A percentile compares a stretch with the other conserved stretches of the same genome.
These are phyloP conservation scores for Oscheius onirici DNA, from an alignment of 2,888 invertebrate genomes.

Conservation along the genomic window DNA sequence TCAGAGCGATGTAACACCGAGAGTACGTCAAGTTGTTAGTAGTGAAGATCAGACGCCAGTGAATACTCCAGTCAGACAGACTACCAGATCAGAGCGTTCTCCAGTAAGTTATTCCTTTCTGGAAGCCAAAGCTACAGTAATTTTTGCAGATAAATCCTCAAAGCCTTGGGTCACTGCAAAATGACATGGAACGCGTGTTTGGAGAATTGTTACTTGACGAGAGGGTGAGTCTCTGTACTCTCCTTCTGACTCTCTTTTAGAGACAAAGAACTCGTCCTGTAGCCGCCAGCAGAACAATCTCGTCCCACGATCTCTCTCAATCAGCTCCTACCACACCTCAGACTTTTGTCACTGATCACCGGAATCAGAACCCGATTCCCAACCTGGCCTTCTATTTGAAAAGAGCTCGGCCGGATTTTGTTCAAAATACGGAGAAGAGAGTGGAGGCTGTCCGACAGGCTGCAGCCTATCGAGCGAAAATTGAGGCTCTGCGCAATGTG, in stretches of 20 bases:
- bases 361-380: neutral
- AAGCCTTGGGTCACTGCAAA: too few species aligned
- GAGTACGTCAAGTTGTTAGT: neutral
- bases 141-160: too few species aligned
- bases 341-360: neutral
- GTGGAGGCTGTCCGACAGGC: neutral
- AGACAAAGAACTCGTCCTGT: slow-evolving; percentile 1
- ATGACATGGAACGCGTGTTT: too few species aligned
- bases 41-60: neutral
- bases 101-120: neutral
- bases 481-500: slow-evolving; percentile 27
- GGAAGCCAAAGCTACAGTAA: neutral
- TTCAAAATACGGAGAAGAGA: slow-evolving; percentile 1
- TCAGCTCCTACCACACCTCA: neutral
- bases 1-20: slow-evolving; percentile 14
- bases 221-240: too few species aligned
- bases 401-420: slow-evolving; percentile 18
- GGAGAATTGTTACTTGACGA: too few species aligned
- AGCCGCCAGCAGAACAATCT: slow-evolving; percentile 13
- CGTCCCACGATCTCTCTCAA: slow-evolving; percentile 1
- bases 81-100: neutral
- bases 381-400: slow-evolving; percentile 9
- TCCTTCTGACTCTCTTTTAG: too few species aligned
- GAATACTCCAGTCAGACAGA: neutral
- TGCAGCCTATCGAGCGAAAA: neutral